Evolutionary conservation across 1,140 invertebrate species (phyloP).

Genomic region (Sinella curviseta): DNA sequence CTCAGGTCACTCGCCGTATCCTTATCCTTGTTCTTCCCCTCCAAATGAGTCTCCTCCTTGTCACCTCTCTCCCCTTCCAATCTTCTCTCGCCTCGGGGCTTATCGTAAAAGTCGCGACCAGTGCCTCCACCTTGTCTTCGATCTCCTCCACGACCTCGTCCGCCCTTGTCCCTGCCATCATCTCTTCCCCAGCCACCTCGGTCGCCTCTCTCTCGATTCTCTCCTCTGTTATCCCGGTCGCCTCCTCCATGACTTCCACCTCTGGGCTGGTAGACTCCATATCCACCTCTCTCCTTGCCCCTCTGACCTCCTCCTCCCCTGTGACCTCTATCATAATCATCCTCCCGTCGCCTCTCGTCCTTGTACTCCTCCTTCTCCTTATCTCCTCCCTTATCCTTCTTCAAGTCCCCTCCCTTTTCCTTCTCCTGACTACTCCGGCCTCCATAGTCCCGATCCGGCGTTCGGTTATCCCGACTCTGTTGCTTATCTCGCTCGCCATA

Average conservation of each 20-base stretch:
- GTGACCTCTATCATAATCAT: conserved; percentile 4
- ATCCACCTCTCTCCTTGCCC: conserved; percentile 26
- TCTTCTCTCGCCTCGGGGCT: neutral
- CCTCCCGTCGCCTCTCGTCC: neutral
- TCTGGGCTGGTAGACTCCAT: conserved; percentile 27
- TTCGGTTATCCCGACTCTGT: neutral
- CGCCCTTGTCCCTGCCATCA: neutral
- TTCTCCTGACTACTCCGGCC: neutral
- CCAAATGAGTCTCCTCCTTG: neutral
- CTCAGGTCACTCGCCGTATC: neutral
- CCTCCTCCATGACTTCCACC: neutral
- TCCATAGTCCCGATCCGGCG: neutral
- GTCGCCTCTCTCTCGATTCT: too few relatives aligned
- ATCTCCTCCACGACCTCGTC: neutral
- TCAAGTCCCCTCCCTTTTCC: neutral
- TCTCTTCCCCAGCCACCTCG: conserved; percentile 1
- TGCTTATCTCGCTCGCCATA: too few relatives aligned
- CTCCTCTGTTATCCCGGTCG: neutral
- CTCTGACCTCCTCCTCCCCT: neutral
- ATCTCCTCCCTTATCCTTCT: conserved; percentile 7
- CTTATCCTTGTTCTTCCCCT: neutral
- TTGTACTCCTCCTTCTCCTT: neutral
- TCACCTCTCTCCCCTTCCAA: neutral
- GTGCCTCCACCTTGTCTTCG: conserved; percentile 17
- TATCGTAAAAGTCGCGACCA: conserved; percentile 9